These are phyloP conservation scores for Invenusta paracnida DNA, from an alignment of 2,888 invertebrate genomes.

Conservation along the genomic window DNA sequence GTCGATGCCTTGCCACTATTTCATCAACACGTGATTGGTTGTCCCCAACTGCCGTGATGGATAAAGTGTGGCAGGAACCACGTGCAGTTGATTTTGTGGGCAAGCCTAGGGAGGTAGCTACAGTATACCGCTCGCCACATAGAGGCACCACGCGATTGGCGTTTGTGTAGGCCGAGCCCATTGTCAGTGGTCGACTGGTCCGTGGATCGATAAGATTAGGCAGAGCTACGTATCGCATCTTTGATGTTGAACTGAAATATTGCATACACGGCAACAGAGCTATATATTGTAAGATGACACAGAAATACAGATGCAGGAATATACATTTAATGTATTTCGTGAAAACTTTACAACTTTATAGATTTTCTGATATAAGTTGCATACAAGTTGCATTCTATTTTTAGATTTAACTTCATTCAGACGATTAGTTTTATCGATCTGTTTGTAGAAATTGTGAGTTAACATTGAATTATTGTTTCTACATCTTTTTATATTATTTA, in stretches of 20 bases:
- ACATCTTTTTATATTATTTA: no score
- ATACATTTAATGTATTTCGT: no score
- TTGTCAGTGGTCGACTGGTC: conserved; percentile 27
- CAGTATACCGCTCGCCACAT: conserved; percentile 35
- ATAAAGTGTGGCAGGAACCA: neutral
- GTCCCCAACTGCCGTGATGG: neutral
- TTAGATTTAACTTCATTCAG: no score
- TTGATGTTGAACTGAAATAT: conserved; percentile 37
- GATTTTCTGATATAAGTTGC: no score
- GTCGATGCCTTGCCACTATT: conserved; percentile 5
- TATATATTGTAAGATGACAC: no score
- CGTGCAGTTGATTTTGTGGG: neutral
- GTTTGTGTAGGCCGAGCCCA: neutral
- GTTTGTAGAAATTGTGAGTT: no score
- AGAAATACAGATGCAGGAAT: no score
- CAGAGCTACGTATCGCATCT: conserved; percentile 27
- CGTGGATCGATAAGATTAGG: conserved; percentile 29
- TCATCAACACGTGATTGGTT: neutral
- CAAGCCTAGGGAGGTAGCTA: neutral
- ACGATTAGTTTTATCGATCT: no score
- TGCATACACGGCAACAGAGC: no score
- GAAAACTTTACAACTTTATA: no score
- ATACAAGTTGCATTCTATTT: no score
- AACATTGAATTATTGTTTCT: no score
- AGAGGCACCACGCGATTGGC: conserved; percentile 24